These are phyloP conservation scores for Gisinianus flammeolus DNA, from an alignment of 2,888 invertebrate genomes.

Conservation along the genomic window DNA sequence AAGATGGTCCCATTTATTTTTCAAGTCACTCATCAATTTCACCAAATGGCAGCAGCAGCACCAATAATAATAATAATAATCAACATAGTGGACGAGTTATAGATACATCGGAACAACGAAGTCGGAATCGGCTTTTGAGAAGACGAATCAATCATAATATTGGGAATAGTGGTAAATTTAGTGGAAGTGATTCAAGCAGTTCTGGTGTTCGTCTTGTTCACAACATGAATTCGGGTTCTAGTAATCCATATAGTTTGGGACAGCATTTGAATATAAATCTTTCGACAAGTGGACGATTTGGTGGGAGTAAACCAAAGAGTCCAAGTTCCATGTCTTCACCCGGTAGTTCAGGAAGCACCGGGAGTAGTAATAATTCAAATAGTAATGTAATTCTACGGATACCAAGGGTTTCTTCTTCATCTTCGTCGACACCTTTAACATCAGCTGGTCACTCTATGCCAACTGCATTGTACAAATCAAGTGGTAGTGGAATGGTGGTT, in stretches of 20 bases:
- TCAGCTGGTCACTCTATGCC: not conserved
- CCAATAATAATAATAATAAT: not conserved
- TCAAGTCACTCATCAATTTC: not conserved
- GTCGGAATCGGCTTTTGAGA: constrained; percentile 48
- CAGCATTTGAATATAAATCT: not conserved
- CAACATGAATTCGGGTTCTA: not conserved
- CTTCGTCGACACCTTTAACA: not conserved
- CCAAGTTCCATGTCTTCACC: constrained; percentile 23
- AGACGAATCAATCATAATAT: constrained; percentile 30
- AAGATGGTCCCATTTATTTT: constrained; percentile 20
- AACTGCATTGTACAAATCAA: not conserved
- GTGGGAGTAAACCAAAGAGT: not conserved
- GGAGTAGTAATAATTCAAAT: not conserved
- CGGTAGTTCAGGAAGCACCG: not conserved
- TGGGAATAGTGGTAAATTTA: not conserved
- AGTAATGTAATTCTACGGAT: constrained; percentile 38
- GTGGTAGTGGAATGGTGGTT: not conserved
- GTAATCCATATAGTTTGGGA: not conserved
- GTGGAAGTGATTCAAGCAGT: not conserved
- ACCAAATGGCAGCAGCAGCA: not conserved
- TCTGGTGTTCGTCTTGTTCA: not conserved
- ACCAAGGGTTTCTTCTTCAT: constrained; percentile 40
- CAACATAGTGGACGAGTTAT: constrained; percentile 15
- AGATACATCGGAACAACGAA: not conserved
- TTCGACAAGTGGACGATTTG: not conserved